These are phyloP conservation scores for Myiagra hebetior DNA, from an alignment of 2,113 vertebrate genomes.

Conservation along the genomic window DNA sequence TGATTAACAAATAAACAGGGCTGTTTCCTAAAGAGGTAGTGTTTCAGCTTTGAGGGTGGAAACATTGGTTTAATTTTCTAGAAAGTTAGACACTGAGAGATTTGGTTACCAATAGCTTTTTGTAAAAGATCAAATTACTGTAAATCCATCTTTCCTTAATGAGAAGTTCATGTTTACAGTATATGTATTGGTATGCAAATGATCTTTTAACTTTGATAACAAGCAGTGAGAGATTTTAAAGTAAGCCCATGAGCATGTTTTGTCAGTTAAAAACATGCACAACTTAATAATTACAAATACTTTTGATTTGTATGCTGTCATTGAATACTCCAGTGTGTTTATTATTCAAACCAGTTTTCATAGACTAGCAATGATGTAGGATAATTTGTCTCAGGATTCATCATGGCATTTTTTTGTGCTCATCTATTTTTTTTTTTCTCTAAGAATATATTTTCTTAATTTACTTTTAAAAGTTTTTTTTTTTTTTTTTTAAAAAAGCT, in stretches of 20 bases:
- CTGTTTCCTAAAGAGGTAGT: constrained; percentile 74
- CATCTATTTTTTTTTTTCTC: constrained; percentile 15
- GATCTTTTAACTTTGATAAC: constrained; percentile 78
- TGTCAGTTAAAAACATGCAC: constrained; percentile 70
- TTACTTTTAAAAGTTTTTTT: neutral
- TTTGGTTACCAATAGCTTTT: constrained; percentile 74
- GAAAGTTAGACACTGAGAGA: constrained; percentile 70
- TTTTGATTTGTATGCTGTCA: constrained; percentile 54
- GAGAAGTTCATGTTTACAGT: constrained; percentile 80
- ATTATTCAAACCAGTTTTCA: constrained; percentile 31
- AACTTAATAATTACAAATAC: constrained; percentile 58
- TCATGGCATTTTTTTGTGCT: constrained; percentile 40
- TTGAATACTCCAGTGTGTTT: constrained; percentile 41
- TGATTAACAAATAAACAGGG: constrained; percentile 77
- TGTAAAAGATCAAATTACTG: constrained; percentile 76
- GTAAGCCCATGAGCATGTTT: constrained; percentile 69
- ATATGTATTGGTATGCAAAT: constrained; percentile 75
- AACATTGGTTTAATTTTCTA: constrained; percentile 77
- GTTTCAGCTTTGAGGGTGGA: constrained; percentile 71
- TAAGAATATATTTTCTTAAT: constrained; percentile 49
- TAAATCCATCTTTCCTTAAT: constrained; percentile 77
- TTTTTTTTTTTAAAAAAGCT: neutral
- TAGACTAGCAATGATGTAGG: neutral
- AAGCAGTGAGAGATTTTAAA: constrained; percentile 73
- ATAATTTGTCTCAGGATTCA: constrained; percentile 60